Evolutionary conservation across 1,140 invertebrate species (phyloP).

Genomic region (Prorops nasuta): DNA sequence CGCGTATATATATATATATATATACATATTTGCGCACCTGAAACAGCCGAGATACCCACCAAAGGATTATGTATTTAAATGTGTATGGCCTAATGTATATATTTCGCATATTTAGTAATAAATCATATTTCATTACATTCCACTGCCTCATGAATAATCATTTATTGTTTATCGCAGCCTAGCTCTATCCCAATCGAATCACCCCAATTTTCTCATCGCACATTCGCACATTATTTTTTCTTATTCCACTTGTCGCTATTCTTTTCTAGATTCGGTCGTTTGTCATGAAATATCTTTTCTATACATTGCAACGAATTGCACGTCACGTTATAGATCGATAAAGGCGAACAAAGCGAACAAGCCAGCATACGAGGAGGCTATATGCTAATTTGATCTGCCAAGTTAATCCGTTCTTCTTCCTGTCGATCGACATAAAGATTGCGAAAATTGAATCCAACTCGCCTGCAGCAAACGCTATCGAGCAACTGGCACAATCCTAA

Average conservation of each 20-base stretch:
- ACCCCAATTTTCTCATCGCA: no score
- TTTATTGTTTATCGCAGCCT: no score
- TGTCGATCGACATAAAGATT: not conserved
- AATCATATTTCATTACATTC: slow-evolving; percentile 43
- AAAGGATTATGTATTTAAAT: slow-evolving; percentile 33
- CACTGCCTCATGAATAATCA: no score
- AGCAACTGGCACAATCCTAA: no score
- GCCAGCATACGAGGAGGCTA: not conserved
- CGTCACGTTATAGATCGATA: not conserved
- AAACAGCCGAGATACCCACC: slow-evolving; percentile 3
- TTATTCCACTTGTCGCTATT: no score
- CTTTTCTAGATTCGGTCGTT: not conserved
- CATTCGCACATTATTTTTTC: no score
- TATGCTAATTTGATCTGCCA: not conserved
- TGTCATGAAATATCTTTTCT: not conserved
- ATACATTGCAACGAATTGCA: not conserved
- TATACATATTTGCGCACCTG: not conserved
- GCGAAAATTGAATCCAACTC: not conserved
- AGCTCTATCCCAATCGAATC: no score
- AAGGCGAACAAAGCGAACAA: not conserved
- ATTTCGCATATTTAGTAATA: slow-evolving; percentile 49
- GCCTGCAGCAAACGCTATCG: not conserved
- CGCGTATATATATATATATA: no score
- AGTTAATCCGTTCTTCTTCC: not conserved
- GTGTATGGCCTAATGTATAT: slow-evolving; percentile 51